These are phyloP conservation scores for Drosophila birchii DNA, from an alignment of 2,888 invertebrate genomes.

Conservation along the genomic window DNA sequence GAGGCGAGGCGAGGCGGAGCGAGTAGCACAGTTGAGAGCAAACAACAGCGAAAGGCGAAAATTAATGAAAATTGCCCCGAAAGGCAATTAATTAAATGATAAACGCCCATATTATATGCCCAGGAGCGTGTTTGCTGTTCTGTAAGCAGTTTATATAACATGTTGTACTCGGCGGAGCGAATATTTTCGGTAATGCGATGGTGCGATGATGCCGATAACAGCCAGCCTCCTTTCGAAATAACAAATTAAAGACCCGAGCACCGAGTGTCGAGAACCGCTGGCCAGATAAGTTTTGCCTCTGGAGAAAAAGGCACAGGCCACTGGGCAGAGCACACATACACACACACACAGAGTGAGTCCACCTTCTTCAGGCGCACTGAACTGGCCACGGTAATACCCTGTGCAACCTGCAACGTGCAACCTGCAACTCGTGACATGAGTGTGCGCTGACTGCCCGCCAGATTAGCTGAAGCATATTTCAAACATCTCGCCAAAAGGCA, in stretches of 20 bases:
- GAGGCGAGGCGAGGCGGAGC: background rate
- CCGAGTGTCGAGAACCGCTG: conserved; percentile 14
- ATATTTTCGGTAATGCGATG: conserved; percentile 2
- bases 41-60: conserved; percentile 40
- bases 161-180: conserved; percentile 14
- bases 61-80: conserved; percentile 57
- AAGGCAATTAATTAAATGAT: conserved; percentile 62
- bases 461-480: conserved; percentile 20
- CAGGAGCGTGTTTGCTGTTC: conserved; percentile 43
- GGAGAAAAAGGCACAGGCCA: background rate
- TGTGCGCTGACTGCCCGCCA: conserved; percentile 16
- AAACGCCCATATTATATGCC: conserved; percentile 55
- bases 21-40: background rate
- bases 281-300: conserved; percentile 31
- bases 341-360: background rate
- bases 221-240: conserved; percentile 11
- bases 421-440: conserved; percentile 24
- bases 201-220: conserved; percentile 17
- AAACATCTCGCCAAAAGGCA: background rate
- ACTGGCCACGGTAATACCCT: background rate
- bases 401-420: conserved; percentile 3
- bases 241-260: conserved; percentile 20
- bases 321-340: background rate
- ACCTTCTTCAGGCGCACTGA: background rate
- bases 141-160: conserved; percentile 54